phyloP scores from a whole-genome alignment of 2,888 invertebrate species.

The Machimus rusticus region DNA sequence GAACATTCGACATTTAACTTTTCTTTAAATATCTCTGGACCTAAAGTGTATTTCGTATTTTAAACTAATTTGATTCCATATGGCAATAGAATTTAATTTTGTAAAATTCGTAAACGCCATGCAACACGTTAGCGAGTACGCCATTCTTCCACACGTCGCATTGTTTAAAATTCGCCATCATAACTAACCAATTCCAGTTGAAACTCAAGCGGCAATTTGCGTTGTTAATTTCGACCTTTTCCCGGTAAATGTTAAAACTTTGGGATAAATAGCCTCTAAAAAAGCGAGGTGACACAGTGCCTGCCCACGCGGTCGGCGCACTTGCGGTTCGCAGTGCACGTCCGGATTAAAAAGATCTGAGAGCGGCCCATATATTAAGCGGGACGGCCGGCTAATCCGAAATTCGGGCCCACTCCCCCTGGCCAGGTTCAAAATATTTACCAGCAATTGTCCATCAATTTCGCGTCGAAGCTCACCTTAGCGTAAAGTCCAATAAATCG shows the following conservation, averaged over 20 bases:
- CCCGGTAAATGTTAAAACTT: not conserved
- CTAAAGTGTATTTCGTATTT: not conserved
- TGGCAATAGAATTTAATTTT: not conserved
- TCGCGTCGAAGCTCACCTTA: constrained; percentile 17
- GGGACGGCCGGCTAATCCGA: not conserved
- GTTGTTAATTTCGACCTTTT: not conserved
- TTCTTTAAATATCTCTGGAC: too few species aligned
- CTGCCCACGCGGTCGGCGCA: not conserved
- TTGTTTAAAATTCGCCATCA: not conserved
- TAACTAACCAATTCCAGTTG: not conserved
- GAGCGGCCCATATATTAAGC: not conserved
- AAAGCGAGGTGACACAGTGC: not conserved
- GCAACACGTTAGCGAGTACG: not conserved
- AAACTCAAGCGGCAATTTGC: not conserved
- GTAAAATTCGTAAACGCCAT: not conserved
- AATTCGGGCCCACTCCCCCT: not conserved
- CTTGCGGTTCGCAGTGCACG: not conserved
- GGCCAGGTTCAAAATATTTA: not conserved
- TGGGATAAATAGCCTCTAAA: not conserved
- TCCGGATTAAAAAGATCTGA: not conserved
- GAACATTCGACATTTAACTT: too few species aligned
- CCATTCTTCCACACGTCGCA: not conserved
- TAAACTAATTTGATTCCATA: not conserved
- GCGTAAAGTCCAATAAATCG: constrained; percentile 40
- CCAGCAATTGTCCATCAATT: constrained; percentile 26